Evolutionary conservation across 1,140 invertebrate genomes (phyloP).

Genomic region (Temnothorax nylanderi): DNA sequence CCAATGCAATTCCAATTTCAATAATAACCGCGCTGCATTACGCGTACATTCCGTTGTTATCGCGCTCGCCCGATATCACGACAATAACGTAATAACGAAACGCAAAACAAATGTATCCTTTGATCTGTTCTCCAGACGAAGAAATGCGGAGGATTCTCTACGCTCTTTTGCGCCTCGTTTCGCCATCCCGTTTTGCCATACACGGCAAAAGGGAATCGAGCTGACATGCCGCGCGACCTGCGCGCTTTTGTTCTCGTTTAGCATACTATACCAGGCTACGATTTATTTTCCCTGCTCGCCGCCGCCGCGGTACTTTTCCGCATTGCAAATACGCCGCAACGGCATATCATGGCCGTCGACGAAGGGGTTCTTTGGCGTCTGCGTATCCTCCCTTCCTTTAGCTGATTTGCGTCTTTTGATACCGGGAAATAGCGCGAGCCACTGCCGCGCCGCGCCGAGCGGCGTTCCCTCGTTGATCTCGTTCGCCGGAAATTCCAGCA

Average conservation of each 20-base stretch:
- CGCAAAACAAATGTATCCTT: slow-evolving; percentile 36
- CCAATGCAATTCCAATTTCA: slow-evolving; percentile 42
- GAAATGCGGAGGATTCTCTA: neutral
- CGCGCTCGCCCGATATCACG: slow-evolving; percentile 1
- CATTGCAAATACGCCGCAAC: slow-evolving; percentile 2
- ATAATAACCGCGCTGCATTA: slow-evolving; percentile 36
- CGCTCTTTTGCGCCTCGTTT: neutral
- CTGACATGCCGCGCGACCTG: slow-evolving; percentile 19
- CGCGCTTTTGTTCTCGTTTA: slow-evolving; percentile 46
- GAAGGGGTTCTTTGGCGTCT: slow-evolving; percentile 43
- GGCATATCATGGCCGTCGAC: slow-evolving; percentile 4
- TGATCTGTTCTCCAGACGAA: slow-evolving; percentile 32
- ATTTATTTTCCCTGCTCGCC: slow-evolving; percentile 54
- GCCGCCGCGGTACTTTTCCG: slow-evolving; percentile 38
- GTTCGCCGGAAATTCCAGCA: slow-evolving; percentile 15
- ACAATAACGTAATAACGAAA: slow-evolving; percentile 46
- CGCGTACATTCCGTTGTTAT: slow-evolving; percentile 1
- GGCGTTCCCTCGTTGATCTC: slow-evolving; percentile 29
- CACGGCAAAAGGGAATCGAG: slow-evolving; percentile 20
- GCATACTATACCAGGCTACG: slow-evolving; percentile 36
- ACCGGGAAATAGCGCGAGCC: neutral
- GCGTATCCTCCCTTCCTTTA: slow-evolving; percentile 33
- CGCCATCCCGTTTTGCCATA: slow-evolving; percentile 30
- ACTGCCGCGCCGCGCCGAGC: neutral
- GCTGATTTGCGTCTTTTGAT: slow-evolving; percentile 53